These are phyloP conservation scores for Scrobipalpa atriplicella DNA, from an alignment of 2,888 invertebrate species.

Conservation along the genomic window DNA sequence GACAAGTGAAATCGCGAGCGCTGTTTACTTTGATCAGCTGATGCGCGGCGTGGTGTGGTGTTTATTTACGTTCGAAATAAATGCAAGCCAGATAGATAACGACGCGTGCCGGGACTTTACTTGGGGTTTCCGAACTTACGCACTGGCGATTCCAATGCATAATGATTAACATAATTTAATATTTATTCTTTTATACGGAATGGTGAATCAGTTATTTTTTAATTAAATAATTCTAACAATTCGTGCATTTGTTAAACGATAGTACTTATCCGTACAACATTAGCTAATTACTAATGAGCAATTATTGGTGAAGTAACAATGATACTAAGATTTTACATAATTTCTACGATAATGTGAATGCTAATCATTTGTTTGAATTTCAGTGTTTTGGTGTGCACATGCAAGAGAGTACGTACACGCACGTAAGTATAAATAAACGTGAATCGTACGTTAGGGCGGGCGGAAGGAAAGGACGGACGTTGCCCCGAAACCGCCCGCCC, in stretches of 20 bases:
- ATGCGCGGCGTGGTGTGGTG: constrained; percentile 47
- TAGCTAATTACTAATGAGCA: constrained; percentile 12
- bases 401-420: background rate
- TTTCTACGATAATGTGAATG: too few relatives aligned
- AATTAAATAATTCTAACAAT: background rate
- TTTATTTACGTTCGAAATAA: constrained; percentile 26
- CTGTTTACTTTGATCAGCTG: constrained; percentile 77
- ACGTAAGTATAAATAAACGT: constrained; percentile 10
- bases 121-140: constrained; percentile 2
- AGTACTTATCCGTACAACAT: background rate
- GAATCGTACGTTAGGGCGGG: constrained; percentile 41
- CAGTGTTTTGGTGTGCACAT: background rate
- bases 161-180: background rate
- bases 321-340: too few relatives aligned
- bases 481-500: constrained; percentile 48
- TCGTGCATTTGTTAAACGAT: constrained; percentile 8
- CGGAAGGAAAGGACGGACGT: constrained; percentile 70
- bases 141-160: background rate
- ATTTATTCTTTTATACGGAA: background rate
- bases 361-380: background rate
- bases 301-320: background rate
- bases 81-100: constrained; percentile 17
- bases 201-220: background rate
- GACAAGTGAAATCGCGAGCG: constrained; percentile 42
- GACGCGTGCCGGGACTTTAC: background rate